A percentile compares a stretch with the other conserved stretches of the same genome.
phyloP scores from a whole-genome alignment of 2,888 invertebrate species.

The Seira ritae region DNA sequence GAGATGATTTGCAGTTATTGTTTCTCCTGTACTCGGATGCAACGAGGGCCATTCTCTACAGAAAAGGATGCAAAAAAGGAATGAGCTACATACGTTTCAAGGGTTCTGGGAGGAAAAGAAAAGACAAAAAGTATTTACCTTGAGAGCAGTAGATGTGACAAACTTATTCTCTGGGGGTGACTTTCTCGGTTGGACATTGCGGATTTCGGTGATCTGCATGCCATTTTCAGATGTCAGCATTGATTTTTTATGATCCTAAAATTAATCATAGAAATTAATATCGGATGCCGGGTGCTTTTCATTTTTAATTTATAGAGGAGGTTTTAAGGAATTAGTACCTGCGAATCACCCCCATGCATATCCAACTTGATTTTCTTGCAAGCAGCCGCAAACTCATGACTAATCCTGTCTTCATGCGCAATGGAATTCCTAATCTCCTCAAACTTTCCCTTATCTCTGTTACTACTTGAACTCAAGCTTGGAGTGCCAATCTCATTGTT shows the following conservation, averaged over 20 bases:
- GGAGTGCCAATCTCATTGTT: slow-evolving; percentile 20
- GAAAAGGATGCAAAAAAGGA: background rate
- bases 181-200: slow-evolving; percentile 28
- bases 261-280: too few species aligned
- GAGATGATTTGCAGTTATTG: background rate
- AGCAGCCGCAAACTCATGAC: slow-evolving; percentile 51
- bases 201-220: slow-evolving; percentile 9
- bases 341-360: slow-evolving; percentile 13
- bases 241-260: too few species aligned
- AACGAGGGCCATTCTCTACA: slow-evolving; percentile 29
- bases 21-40: slow-evolving; percentile 22
- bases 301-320: too few species aligned
- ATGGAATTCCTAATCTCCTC: slow-evolving; percentile 44
- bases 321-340: slow-evolving; percentile 13
- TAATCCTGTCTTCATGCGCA: slow-evolving; percentile 49
- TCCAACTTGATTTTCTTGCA: slow-evolving; percentile 58
- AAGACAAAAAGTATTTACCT: slow-evolving; percentile 31
- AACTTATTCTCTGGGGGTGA: slow-evolving; percentile 35
- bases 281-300: too few species aligned
- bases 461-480: background rate
- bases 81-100: too few species aligned
- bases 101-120: background rate
- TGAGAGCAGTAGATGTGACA: slow-evolving; percentile 22
- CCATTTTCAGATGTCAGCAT: slow-evolving; percentile 1
- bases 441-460: slow-evolving; percentile 26